These are phyloP conservation scores for Sebastes taczanowskii DNA, from an alignment of 2,797 vertebrate species.

Conservation along the genomic window DNA sequence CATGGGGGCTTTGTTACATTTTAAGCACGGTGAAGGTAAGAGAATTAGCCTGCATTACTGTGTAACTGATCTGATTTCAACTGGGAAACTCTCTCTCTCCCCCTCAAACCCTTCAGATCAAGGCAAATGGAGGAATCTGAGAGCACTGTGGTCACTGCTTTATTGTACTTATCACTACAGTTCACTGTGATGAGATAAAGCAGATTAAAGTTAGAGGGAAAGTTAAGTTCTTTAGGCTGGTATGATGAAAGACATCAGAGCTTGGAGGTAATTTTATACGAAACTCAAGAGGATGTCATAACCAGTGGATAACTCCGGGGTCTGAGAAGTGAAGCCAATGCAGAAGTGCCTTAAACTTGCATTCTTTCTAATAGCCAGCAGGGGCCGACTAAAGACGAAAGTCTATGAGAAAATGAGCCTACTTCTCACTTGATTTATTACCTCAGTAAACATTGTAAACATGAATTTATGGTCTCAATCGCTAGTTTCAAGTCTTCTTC, in stretches of 20 bases:
- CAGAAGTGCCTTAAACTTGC: too few species aligned
- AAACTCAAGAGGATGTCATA: background rate
- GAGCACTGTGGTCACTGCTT: conserved; percentile 22
- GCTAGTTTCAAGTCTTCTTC: fast-evolving
- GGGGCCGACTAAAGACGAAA: too few species aligned
- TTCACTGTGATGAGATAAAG: conserved; percentile 23
- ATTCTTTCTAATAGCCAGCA: too few species aligned
- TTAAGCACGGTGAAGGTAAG: conserved; percentile 43
- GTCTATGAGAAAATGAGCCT: too few species aligned
- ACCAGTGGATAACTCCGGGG: background rate
- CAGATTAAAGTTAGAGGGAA: conserved; percentile 31
- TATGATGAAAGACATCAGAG: conserved; percentile 36
- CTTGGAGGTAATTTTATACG: conserved; percentile 3
- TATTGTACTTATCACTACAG: conserved; percentile 22
- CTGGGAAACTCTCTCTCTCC: conserved; percentile 25
- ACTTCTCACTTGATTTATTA: fast-evolving
- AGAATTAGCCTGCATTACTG: conserved; percentile 49
- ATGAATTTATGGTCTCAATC: too few species aligned
- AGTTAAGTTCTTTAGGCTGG: conserved; percentile 22
- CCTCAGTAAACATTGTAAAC: too few species aligned
- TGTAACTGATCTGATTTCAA: conserved; percentile 72
- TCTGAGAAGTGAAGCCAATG: too few species aligned
- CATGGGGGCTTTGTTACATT: conserved; percentile 63
- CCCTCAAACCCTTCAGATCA: conserved; percentile 16
- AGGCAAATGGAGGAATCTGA: conserved; percentile 8